phyloP scores from a whole-genome alignment of 2,797 vertebrate species.

The Lepus oiostolus region DNA sequence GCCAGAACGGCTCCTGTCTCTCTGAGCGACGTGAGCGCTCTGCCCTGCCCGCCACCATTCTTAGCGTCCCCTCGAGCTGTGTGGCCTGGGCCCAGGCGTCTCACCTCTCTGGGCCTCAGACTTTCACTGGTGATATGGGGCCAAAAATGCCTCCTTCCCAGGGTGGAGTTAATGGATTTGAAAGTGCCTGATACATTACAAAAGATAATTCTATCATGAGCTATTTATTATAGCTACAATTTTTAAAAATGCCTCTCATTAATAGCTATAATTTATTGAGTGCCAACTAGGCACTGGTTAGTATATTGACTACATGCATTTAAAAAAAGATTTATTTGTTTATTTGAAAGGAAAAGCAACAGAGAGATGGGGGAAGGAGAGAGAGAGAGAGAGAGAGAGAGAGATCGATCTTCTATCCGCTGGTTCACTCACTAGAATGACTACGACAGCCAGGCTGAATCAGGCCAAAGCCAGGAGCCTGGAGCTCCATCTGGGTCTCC shows the following conservation, averaged over 20 bases:
- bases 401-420: no score
- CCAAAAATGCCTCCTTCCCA: slow-evolving; percentile 28
- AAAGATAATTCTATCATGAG: slow-evolving; percentile 9
- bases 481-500: no score
- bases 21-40: not conserved
- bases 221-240: slow-evolving; percentile 50
- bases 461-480: no score
- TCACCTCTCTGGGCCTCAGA: not conserved
- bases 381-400: no score
- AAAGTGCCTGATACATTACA: slow-evolving; percentile 40
- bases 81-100: not conserved
- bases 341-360: no score
- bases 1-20: not conserved
- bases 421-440: no score
- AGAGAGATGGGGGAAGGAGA: no score
- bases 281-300: slow-evolving; percentile 15
- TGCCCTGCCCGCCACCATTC: not conserved
- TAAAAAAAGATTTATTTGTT: no score
- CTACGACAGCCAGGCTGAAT: no score
- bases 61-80: not conserved
- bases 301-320: slow-evolving; percentile 14
- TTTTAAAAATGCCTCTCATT: slow-evolving; percentile 53
- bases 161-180: slow-evolving; percentile 31
- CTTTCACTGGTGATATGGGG: not conserved
- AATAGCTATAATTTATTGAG: slow-evolving; percentile 63